Base-by-base conservation (phyloP, 2,888 invertebrate species). In the Chromoteleia sp. region DNA sequence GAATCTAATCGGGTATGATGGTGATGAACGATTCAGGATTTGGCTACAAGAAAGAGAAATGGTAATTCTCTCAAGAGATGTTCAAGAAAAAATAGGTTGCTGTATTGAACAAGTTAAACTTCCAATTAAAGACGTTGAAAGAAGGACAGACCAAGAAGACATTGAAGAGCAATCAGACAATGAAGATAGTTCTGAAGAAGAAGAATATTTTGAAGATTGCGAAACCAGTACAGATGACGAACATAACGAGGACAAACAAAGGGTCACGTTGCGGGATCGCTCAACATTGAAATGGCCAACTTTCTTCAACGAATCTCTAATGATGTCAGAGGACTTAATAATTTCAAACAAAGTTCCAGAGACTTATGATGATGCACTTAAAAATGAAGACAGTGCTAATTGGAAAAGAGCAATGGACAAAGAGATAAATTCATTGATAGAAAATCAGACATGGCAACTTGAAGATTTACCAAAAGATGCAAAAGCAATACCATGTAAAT, bases 371-470 rank as follows among this genome's bases (percentile, higher is more conserved):
- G n/a, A n/a, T 17, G 82, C 73, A 15, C 0, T 84, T 3, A 73
- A 63, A 12, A 74, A 68, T 12, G 50, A 83, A 43, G 58, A 86
- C 7, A 41, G 56, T 19, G 29, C 56, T 5, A 54, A 85, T 25
- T 87, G 84, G 84, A 84, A 76, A 30, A 68, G 70, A 81, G 85
- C 85, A 14, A 87, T 86, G 87, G 75, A 87, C 33, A 78, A 59
- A n/a, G n/a, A n/a, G n/a, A n/a, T n/a, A n/a, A n/a, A n/a, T n/a
- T n/a, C n/a, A n/a, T n/a, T n/a, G n/a, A 17, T 87, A 89, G 85
- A 88, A 79, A 88, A 89, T 73, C 8, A 84, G 17, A 89, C 87
- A 0, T 89, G 87, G 87, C 70, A 48, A 30, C 74, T 88, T 7
- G 68, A 59, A 36, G 54, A 83, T 10, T 30, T 85, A 50, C 88